These are phyloP conservation scores for Villa cingulata DNA, from an alignment of 2,888 invertebrate genomes.

Conservation along the genomic window DNA sequence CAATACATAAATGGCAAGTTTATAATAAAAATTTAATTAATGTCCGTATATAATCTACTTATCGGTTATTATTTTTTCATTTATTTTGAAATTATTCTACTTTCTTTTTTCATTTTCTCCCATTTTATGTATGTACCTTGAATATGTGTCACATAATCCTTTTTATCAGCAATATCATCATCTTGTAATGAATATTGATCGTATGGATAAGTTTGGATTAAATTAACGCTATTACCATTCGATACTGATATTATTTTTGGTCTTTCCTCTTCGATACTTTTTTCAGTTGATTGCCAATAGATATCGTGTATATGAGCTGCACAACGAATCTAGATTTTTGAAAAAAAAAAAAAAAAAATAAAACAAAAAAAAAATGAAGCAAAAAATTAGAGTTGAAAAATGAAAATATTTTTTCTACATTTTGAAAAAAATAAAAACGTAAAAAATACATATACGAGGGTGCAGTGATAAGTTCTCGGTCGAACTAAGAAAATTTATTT, in stretches of 20 bases:
- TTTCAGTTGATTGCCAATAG: constrained; percentile 54
- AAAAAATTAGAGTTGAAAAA: not conserved
- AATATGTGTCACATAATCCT: constrained; percentile 33
- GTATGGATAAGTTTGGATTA: constrained; percentile 26
- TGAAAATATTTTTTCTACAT: not conserved
- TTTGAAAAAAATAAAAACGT: not conserved
- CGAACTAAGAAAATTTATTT: too few species aligned
- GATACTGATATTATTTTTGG: constrained; percentile 17
- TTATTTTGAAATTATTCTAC: too few species aligned
- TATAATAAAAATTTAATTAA: too few species aligned
- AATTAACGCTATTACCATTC: constrained; percentile 25
- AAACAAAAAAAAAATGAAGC: not conserved
- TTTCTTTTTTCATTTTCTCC: too few species aligned
- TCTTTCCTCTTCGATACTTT: constrained; percentile 47
- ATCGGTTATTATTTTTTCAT: too few species aligned
- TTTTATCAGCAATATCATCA: constrained; percentile 27
- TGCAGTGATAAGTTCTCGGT: too few species aligned
- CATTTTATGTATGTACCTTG: constrained; percentile 24
- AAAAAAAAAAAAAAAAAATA: not conserved
- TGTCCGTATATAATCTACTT: too few species aligned
- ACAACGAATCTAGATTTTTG: constrained; percentile 42
- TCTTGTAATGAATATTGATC: constrained; percentile 32
- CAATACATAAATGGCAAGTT: too few species aligned
- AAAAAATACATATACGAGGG: too few species aligned
- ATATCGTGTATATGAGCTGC: constrained; percentile 50